These are phyloP conservation scores for Apocheima hispidaria DNA, from an alignment of 2,888 invertebrate species.

Conservation along the genomic window DNA sequence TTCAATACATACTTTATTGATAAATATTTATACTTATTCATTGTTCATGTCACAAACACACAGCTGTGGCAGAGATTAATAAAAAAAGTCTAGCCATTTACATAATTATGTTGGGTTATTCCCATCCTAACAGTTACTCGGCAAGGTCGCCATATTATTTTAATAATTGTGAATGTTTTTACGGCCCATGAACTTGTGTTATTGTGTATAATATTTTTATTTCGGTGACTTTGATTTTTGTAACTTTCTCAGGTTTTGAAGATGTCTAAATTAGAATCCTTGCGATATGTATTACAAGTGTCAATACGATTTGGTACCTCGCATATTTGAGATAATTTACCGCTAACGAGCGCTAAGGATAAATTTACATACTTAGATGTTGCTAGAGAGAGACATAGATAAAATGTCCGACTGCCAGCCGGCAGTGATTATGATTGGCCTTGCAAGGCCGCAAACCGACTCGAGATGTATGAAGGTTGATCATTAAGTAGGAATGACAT, in stretches of 20 bases:
- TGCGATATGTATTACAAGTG: conserved; percentile 5
- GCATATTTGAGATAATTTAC: conserved; percentile 8
- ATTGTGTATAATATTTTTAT: not conserved
- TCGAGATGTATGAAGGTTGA: conserved; percentile 23
- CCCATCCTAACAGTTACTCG: conserved; percentile 66
- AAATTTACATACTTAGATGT: conserved; percentile 35
- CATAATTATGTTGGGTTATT: conserved; percentile 64
- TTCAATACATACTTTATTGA: too few relatives aligned
- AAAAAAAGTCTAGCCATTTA: conserved; percentile 54
- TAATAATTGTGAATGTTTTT: conserved; percentile 4
- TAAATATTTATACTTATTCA: conserved; percentile 35
- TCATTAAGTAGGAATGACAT: conserved; percentile 39
- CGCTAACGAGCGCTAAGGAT: conserved; percentile 22
- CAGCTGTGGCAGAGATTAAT: conserved; percentile 58
- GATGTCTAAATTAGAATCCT: conserved; percentile 1
- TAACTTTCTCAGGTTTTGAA: conserved; percentile 6
- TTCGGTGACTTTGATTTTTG: not conserved
- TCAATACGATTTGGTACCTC: conserved; percentile 6
- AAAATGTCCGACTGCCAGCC: conserved; percentile 25
- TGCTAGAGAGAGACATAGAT: conserved; percentile 31
- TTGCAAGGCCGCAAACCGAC: conserved; percentile 44
- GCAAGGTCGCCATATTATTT: conserved; percentile 60
- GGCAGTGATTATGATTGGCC: conserved; percentile 40
- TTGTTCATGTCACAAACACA: conserved; percentile 52
- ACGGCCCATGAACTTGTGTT: conserved; percentile 12